A percentile compares a stretch with the other conserved stretches of the same genome.
phyloP scores from a whole-genome alignment of 2,113 vertebrate species.

The Callorhinus ursinus region DNA sequence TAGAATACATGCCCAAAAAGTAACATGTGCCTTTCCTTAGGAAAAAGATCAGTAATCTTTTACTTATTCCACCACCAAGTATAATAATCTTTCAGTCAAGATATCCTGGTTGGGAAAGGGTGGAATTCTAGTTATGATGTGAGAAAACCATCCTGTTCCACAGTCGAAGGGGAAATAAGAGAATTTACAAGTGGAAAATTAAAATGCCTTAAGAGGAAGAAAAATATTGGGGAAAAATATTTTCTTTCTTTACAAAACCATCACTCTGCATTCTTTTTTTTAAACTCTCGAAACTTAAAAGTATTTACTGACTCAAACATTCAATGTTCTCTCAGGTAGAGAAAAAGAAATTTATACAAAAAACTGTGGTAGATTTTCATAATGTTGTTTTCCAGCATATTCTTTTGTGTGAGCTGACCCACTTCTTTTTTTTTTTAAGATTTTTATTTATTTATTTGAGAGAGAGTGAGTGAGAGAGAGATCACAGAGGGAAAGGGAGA shows the following conservation, averaged over 20 bases:
- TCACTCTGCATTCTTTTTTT: not conserved
- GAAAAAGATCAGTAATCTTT: not conserved
- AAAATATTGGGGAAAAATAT: not conserved
- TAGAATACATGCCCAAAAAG: not conserved
- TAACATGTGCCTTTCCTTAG: not conserved
- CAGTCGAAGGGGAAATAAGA: not conserved
- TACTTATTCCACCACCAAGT: not conserved
- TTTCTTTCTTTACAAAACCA: not conserved
- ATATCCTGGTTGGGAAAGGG: not conserved
- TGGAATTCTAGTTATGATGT: not conserved
- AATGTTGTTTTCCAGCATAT: not conserved
- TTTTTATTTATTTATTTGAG: no score
- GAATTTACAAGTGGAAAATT: not conserved
- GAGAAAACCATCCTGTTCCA: not conserved
- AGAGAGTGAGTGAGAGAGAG: no score
- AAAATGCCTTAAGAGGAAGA: not conserved
- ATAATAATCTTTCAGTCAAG: not conserved
- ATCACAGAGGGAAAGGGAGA: no score
- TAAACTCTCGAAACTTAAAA: not conserved
- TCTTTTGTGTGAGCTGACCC: not conserved
- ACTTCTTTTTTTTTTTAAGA: no score
- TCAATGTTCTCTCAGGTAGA: not conserved
- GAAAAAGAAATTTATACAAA: not conserved
- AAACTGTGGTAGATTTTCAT: not conserved
- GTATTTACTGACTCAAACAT: not conserved